These are phyloP conservation scores for Colletes latitarsis DNA, from an alignment of 1,140 invertebrate species.

Conservation along the genomic window DNA sequence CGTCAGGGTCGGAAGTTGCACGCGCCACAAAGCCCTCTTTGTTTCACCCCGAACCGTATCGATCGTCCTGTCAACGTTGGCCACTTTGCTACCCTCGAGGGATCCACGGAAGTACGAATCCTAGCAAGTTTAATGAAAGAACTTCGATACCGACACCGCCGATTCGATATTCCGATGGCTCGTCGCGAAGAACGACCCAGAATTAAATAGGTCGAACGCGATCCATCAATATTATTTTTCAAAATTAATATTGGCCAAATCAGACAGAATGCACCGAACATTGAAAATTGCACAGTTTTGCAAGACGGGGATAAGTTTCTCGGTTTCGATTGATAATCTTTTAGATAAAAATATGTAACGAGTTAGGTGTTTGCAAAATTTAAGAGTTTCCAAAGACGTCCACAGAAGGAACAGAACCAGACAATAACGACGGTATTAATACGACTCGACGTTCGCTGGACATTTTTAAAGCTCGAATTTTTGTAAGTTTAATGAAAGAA, in stretches of 20 bases:
- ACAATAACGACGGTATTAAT: no score
- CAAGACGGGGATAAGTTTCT: no score
- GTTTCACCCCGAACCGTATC: conserved; percentile 8
- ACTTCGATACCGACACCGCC: conserved; percentile 22
- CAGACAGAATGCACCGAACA: no score
- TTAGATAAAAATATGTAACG: no score
- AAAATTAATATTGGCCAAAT: no score
- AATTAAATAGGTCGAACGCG: neutral
- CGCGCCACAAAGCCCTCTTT: conserved; percentile 10
- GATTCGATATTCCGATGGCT: conserved; percentile 16
- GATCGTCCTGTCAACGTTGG: neutral
- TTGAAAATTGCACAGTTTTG: no score
- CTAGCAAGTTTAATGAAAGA: conserved; percentile 15
- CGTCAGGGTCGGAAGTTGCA: neutral
- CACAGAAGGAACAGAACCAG: no score
- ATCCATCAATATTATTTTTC: neutral
- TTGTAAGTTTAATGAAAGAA: conserved; percentile 66
- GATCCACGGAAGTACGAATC: neutral
- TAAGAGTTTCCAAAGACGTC: no score
- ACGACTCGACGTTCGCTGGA: no score
- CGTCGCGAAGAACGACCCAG: neutral
- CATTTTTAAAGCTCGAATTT: neutral
- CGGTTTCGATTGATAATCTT: no score
- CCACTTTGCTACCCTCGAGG: neutral
- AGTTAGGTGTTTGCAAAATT: no score